Conservation (phyloP, 2,797 vertebrate genomes). For the Poliocrania exsul region DNA sequence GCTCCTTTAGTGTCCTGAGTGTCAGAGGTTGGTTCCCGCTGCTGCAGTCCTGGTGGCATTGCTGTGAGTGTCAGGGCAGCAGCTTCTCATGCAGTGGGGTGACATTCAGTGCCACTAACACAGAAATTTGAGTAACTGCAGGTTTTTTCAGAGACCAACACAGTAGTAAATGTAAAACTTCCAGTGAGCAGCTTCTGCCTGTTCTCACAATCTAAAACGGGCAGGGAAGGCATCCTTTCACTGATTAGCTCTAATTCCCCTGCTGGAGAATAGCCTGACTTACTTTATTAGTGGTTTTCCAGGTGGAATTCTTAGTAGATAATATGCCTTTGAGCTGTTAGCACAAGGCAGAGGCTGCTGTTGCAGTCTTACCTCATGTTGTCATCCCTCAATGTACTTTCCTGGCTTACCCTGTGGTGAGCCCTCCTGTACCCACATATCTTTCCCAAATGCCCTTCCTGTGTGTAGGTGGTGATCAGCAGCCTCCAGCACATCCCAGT, state of each 20-base stretch:
- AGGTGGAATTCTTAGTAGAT: background rate
- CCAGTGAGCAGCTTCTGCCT: background rate
- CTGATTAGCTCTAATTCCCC: background rate
- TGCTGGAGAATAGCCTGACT: background rate
- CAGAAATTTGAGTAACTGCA: background rate
- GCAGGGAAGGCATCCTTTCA: background rate
- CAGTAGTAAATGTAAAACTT: background rate
- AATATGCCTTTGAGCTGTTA: accelerated
- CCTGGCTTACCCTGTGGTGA: background rate
- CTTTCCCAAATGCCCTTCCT: background rate
- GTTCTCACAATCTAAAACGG: background rate
- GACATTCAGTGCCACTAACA: background rate
- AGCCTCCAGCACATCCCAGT: background rate
- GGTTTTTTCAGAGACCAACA: background rate
- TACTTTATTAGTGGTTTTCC: background rate
- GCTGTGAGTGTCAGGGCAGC: background rate
- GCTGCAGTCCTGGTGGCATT: background rate
- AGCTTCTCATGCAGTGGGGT: background rate
- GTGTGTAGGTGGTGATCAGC: accelerated
- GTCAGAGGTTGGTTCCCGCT: accelerated
- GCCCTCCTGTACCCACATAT: accelerated
- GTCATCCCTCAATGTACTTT: background rate
- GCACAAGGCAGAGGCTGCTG: background rate
- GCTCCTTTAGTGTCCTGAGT: background rate
- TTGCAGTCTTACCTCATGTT: accelerated